phyloP scores from a whole-genome alignment of 2,113 vertebrate species.

The Passer montanus region DNA sequence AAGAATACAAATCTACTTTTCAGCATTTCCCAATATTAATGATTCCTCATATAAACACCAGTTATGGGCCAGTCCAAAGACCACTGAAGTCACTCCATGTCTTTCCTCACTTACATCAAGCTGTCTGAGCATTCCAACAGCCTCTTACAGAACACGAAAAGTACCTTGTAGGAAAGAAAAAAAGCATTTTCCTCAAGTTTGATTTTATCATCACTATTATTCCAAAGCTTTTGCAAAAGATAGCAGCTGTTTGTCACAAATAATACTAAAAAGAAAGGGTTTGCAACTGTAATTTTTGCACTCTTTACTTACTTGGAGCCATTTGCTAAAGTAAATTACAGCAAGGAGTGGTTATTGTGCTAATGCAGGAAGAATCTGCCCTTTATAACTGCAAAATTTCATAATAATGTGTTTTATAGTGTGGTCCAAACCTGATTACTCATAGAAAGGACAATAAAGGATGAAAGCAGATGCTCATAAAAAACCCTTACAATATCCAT shows the following conservation, averaged over 20 bases:
- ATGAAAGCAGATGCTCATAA: not conserved
- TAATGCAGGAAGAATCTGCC: constrained; percentile 6
- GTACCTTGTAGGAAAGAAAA: not conserved
- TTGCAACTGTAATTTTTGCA: not conserved
- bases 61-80: not conserved
- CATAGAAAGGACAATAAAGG: not conserved
- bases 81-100: not conserved
- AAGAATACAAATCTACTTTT: not conserved
- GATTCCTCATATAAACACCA: not conserved
- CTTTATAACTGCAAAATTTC: not conserved
- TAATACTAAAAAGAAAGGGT: not conserved
- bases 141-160: not conserved
- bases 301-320: not conserved
- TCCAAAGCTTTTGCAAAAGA: not conserved
- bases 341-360: not conserved
- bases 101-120: not conserved
- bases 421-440: not conserved
- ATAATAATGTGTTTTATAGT: not conserved
- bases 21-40: not conserved
- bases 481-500: not conserved
- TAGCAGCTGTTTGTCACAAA: not conserved
- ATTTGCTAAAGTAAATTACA: not conserved
- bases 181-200: not conserved
- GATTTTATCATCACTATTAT: not conserved
- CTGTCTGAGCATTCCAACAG: not conserved